Conservation (phyloP, 2,113 vertebrate genomes). For the Podilymbus podiceps region DNA sequence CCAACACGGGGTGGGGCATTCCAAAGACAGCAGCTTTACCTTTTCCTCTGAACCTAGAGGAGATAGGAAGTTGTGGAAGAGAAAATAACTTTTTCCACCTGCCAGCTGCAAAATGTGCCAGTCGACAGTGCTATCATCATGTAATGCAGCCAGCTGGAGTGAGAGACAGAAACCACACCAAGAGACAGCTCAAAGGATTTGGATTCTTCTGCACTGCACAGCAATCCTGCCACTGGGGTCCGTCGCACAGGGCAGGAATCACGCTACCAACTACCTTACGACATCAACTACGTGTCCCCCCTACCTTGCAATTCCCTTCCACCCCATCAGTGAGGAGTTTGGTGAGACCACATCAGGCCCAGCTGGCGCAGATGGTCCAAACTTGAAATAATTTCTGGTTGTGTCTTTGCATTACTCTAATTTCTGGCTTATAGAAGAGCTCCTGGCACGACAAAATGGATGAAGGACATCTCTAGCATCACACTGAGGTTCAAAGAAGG, state of each 20-base stretch:
- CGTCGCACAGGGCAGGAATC: not conserved
- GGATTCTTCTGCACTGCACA: not conserved
- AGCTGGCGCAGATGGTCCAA: not conserved
- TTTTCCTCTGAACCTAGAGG: not conserved
- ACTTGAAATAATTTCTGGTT: not conserved
- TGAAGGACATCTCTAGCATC: not conserved
- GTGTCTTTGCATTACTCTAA: not conserved
- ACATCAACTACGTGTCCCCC: not conserved
- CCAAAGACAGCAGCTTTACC: not conserved
- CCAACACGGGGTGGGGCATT: fast-evolving
- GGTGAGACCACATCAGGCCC: fast-evolving
- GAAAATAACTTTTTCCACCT: not conserved
- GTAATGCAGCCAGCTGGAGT: not conserved
- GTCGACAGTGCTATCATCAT: not conserved
- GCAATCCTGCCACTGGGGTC: not conserved
- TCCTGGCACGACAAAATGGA: not conserved
- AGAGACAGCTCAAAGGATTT: not conserved
- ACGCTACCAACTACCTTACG: not conserved
- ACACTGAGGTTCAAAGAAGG: not conserved
- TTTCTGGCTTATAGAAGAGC: not conserved
- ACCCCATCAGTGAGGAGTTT: not conserved
- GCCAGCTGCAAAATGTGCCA: not conserved
- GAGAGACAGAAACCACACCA: not conserved
- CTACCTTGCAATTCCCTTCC: not conserved
- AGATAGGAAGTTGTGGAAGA: not conserved